Percentiles rank a stretch among this genome's conserved stretches.
Conservation (phyloP, 2,888 invertebrate genomes). For the Apocheima hispidaria region DNA sequence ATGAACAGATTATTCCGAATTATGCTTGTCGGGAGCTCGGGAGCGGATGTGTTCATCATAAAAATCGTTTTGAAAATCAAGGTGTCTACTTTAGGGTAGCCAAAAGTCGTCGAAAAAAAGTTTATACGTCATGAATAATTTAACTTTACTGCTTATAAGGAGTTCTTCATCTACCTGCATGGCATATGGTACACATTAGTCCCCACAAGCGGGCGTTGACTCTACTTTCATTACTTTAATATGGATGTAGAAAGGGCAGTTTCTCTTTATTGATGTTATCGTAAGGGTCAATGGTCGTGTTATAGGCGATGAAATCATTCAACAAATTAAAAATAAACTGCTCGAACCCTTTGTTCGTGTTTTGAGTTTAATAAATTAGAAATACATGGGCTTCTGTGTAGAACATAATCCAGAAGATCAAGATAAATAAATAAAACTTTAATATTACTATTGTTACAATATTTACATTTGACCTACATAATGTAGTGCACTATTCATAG, state of each 20-base stretch:
- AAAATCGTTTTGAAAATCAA: constrained; percentile 2
- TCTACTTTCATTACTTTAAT: constrained; percentile 28
- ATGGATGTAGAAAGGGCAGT: constrained; percentile 29
- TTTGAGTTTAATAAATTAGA: neutral
- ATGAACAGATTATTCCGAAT: constrained; percentile 9
- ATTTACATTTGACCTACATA: neutral
- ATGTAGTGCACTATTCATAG: neutral
- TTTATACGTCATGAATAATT: neutral
- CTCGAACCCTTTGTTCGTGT: constrained; percentile 4
- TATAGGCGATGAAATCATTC: neutral
- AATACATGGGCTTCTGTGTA: neutral
- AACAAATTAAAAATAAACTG: constrained; percentile 5
- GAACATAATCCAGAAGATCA: neutral
- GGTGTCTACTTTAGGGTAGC: neutral
- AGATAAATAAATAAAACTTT: neutral
- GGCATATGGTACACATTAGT: constrained; percentile 6
- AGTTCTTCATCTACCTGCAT: constrained; percentile 27
- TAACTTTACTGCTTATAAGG: constrained; percentile 14
- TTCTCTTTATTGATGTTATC: constrained; percentile 25
- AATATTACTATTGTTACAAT: too few relatives aligned
- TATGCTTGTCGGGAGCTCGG: constrained; percentile 1
- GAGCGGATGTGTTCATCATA: constrained; percentile 17
- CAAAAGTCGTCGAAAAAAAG: neutral
- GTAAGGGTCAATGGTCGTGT: constrained; percentile 5
- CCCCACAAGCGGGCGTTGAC: constrained; percentile 27